Evolutionary conservation across 2,113 vertebrate genomes (phyloP).

Genomic region (Elachura formosa): DNA sequence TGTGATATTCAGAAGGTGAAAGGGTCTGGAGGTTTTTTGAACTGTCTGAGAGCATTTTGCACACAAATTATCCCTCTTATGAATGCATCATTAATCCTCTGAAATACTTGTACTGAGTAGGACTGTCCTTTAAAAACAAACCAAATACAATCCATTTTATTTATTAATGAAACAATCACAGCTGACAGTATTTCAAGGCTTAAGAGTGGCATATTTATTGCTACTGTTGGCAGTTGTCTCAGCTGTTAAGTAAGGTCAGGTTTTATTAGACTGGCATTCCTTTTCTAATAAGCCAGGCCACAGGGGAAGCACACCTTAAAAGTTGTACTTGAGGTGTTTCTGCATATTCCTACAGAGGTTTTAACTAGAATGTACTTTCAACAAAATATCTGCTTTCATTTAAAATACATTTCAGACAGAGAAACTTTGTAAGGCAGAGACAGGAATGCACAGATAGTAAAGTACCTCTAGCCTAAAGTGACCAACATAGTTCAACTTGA

Average conservation of each 20-base stretch:
- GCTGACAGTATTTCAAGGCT: neutral
- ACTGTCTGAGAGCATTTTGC: neutral
- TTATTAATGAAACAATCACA: neutral
- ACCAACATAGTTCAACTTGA: neutral
- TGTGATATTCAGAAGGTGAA: neutral
- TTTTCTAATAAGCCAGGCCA: neutral
- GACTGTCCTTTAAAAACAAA: neutral
- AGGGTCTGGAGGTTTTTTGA: neutral
- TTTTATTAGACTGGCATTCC: neutral
- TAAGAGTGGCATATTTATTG: neutral
- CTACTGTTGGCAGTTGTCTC: neutral
- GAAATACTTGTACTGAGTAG: neutral
- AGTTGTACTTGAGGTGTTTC: neutral
- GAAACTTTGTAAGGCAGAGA: neutral
- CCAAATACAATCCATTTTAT: neutral
- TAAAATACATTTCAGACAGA: neutral
- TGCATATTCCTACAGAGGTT: neutral
- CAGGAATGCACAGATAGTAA: neutral
- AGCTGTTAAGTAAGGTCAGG: neutral
- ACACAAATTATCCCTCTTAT: neutral
- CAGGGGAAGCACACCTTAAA: neutral
- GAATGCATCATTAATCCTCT: neutral
- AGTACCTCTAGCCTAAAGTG: neutral
- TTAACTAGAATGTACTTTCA: neutral
- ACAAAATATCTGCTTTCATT: neutral